phyloP scores from a whole-genome alignment of 2,797 vertebrate genomes.

The Lepus oiostolus region DNA sequence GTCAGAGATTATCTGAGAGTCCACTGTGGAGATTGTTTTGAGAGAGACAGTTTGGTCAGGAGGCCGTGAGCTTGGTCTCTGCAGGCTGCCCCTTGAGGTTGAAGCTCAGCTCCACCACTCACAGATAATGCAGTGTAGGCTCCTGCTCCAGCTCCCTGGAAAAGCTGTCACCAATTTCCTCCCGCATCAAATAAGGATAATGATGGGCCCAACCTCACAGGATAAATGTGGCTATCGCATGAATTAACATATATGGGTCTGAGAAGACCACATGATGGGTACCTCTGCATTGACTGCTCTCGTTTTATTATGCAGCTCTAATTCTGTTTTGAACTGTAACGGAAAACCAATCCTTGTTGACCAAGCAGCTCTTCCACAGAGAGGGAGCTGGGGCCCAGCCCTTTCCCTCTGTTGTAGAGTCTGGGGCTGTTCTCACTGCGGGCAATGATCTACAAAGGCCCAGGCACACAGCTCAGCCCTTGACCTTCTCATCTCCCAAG shows the following conservation, averaged over 20 bases:
- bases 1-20: background rate
- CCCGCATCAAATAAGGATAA: background rate
- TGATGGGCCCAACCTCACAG: background rate
- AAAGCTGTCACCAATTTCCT: background rate
- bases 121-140: background rate
- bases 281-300: accelerated
- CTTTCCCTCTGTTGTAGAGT: background rate
- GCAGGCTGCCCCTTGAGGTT: background rate
- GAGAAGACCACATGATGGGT: background rate
- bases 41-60: accelerated
- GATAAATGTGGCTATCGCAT: background rate
- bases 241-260: background rate
- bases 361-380: background rate
- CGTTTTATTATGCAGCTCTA: background rate
- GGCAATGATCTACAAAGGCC: background rate
- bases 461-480: accelerated
- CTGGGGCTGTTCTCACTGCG: background rate
- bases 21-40: background rate
- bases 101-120: accelerated
- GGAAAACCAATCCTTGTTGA: background rate
- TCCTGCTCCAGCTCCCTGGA: background rate
- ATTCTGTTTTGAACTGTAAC: background rate
- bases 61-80: background rate
- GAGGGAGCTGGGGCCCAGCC: accelerated
- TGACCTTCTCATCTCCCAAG: background rate